Percentiles rank a stretch among this genome's conserved stretches.
phyloP scores from a whole-genome alignment of 2,888 invertebrate species.

The Electrophaes corylata region DNA sequence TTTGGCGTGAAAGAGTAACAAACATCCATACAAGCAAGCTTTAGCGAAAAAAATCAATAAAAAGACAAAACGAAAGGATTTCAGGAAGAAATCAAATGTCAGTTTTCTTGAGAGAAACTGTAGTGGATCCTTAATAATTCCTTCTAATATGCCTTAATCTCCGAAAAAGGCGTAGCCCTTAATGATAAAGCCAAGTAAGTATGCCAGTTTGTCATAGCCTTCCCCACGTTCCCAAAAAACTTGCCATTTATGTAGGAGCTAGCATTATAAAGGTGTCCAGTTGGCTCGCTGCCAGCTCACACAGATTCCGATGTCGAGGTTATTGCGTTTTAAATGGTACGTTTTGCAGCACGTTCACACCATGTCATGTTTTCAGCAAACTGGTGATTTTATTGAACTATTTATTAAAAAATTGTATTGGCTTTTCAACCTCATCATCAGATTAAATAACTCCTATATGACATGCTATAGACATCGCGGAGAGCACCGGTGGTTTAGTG shows the following conservation, averaged over 20 bases:
- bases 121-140: no score
- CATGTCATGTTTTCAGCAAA: slow-evolving; percentile 28
- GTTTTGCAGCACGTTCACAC: slow-evolving; percentile 42
- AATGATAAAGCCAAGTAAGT: not conserved
- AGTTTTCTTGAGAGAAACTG: no score
- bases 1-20: no score
- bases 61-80: no score
- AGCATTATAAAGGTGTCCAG: slow-evolving; percentile 35
- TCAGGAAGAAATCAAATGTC: no score
- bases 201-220: not conserved
- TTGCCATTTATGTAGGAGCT: slow-evolving; percentile 4
- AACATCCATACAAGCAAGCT: no score
- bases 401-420: slow-evolving; percentile 2
- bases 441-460: not conserved
- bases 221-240: not conserved
- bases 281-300: slow-evolving; percentile 57
- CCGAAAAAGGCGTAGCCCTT: no score
- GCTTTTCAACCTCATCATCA: not conserved
- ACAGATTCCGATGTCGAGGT: slow-evolving; percentile 57
- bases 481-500: no score
- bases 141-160: no score
- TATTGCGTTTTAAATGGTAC: slow-evolving; percentile 63
- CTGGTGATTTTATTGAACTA: slow-evolving; percentile 21
- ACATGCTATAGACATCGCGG: no score
- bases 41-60: no score